phyloP scores from a whole-genome alignment of 2,888 invertebrate genomes.

The Leptinotarsa juncta region DNA sequence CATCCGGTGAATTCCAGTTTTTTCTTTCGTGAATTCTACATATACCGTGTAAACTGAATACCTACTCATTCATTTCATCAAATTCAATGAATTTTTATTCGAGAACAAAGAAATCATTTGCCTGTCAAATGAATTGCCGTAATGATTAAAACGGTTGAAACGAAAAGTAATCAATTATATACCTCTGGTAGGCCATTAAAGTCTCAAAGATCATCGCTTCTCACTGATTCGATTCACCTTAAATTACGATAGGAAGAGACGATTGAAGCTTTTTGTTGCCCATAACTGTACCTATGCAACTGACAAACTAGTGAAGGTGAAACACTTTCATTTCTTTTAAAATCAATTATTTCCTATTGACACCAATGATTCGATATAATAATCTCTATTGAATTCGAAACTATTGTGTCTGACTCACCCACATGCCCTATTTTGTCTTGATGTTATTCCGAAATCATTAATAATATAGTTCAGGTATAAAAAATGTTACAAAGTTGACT shows the following conservation, averaged over 20 bases:
- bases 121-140: background rate
- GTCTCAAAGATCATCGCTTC: background rate
- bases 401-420: constrained; percentile 16
- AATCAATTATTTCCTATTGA: constrained; percentile 9
- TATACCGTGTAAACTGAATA: background rate
- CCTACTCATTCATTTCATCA: constrained; percentile 17
- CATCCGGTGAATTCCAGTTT: constrained; percentile 17
- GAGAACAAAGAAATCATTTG: constrained; percentile 20
- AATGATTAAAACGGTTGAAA: background rate
- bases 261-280: background rate
- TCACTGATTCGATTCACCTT: background rate
- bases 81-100: constrained; percentile 6
- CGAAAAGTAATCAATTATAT: constrained; percentile 12
- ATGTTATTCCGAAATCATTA: background rate
- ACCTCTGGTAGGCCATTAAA: too few relatives aligned
- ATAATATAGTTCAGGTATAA: background rate
- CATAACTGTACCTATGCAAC: background rate
- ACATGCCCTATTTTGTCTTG: constrained; percentile 13
- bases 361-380: constrained; percentile 3
- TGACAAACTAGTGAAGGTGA: background rate
- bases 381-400: background rate
- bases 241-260: background rate
- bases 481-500: background rate
- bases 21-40: constrained; percentile 12
- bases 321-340: constrained; percentile 5